Evolutionary conservation across 2,113 vertebrate species (phyloP), one percentile per base, ranked within the genome.

Genomic region (Fukomys damarensis): DNA sequence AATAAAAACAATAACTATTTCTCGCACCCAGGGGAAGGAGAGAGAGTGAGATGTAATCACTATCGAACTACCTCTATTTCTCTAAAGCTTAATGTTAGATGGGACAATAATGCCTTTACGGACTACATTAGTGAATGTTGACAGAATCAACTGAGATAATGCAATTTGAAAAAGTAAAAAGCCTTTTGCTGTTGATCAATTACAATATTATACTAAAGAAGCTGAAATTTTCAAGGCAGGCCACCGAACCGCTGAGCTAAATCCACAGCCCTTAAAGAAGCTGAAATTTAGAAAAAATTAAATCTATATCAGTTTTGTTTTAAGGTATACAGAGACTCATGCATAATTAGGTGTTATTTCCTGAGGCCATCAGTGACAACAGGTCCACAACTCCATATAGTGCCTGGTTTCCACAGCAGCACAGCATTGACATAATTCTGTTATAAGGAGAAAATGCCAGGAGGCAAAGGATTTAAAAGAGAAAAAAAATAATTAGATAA

Each of bases 161-260:
- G 6, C 46, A 5, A 84, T 68, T 13, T 89, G 43, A 76, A 85
- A 89, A 65, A 61, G 16, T 20, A 24, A 93, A 84, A 96, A 66
- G 20, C 1, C 19, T 59, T 85, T 81, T 81, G n/a, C 46, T 56
- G 1, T 80, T 68, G 38, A 76, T 17, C 35, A 58, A 32, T 88
- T 85, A 9, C 94, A 96, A 95, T 66, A n/a, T n/a, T n/a, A n/a
- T n/a, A n/a, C n/a, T 68, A 85, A 87, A 74, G 41, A 94, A 94
- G 80, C 4, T 5, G 3, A 87, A 79, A 72, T 56, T 82, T 83
- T n/a, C n/a, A n/a, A n/a, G n/a, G n/a, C n/a, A n/a, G n/a, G n/a
- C n/a, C n/a, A n/a, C n/a, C n/a, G n/a, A n/a, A n/a, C n/a, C n/a
- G n/a, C n/a, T n/a, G n/a, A n/a, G n/a, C n/a, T n/a, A n/a, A n/a